Base-by-base conservation (phyloP, 2,113 vertebrate species). In the Mastomys coucha region DNA sequence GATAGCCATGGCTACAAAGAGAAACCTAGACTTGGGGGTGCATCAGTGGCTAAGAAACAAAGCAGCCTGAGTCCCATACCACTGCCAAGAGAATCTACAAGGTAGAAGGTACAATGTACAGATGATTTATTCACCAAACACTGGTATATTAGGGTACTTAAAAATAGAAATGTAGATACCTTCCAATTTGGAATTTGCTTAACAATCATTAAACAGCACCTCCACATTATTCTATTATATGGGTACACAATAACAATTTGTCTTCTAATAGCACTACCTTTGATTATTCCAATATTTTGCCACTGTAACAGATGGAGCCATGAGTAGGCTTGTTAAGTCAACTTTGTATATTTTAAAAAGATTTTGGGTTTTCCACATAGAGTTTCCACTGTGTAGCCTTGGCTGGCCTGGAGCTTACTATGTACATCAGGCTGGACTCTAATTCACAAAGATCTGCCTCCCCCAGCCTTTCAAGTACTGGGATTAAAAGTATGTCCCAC, bases 41-140 rank as follows among this genome's bases (percentile, higher is more conserved):
- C 13, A 13, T 26, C 80, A 19, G 0, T 4, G 16, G 82, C 45
- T 36, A 77, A 14, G 39, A 45, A 63, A 60, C 39, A 0, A 51
- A 7, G 75, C 49, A n/a, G 76, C 56, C 65, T 24, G 14, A 26
- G 69, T 42, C 28, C 76, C 4, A 9, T 36, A n/a, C 60, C 4
- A 9, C 9, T 13, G 63, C 73, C 33, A 11, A 70, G 17, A 58
- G 24, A 3, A 33, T 7, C 24, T 51, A 9, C 14, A 45, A 19
- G 26, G 7, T 14, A 22, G 19, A 2, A 51, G 1, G 56, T 31
- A 42, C n/a, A 8, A 3, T 4, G 20, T 0, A 49, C 14, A 12
- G 16, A 14, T 51, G 13, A 10, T 24, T 20, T 49, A 19, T 51
- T 82, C 45, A 67, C 31, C 67, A 78, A 16, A 58, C 73, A 45